Evolutionary conservation across 2,113 vertebrate genomes (phyloP).

Genomic region (Nipponia nippon): DNA sequence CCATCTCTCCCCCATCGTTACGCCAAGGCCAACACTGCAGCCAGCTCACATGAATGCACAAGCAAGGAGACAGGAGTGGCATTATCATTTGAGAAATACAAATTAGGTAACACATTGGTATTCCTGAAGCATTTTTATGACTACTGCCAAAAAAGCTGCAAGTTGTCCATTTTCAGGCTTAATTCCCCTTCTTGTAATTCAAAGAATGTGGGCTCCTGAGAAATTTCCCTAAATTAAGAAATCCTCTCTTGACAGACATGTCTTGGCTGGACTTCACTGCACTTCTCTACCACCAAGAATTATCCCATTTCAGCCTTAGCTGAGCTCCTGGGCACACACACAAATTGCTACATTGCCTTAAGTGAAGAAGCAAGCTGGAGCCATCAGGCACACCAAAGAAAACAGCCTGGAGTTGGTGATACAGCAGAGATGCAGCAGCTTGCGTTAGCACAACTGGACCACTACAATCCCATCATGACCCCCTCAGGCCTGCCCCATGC

Average conservation of each 20-base stretch:
- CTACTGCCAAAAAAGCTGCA: neutral
- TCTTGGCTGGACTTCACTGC: neutral
- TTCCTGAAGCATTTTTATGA: neutral
- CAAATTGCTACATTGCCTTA: neutral
- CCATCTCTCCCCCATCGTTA: neutral
- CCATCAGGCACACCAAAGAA: neutral
- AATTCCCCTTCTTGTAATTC: neutral
- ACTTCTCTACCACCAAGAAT: neutral
- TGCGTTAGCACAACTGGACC: neutral
- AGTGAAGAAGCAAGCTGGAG: neutral
- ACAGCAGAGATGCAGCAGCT: neutral
- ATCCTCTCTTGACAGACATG: neutral
- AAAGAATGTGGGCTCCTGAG: neutral
- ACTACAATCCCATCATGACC: neutral
- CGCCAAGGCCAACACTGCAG: neutral
- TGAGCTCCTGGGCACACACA: neutral
- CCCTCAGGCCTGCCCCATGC: accelerated
- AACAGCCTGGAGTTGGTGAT: neutral
- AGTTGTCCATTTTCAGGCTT: neutral
- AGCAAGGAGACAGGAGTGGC: neutral
- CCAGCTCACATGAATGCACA: neutral
- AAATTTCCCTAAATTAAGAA: neutral
- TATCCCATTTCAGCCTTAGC: neutral
- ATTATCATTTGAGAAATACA: neutral
- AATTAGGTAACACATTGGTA: neutral